Conservation (phyloP, 2,797 vertebrate genomes). For the Okamejei kenojei region DNA sequence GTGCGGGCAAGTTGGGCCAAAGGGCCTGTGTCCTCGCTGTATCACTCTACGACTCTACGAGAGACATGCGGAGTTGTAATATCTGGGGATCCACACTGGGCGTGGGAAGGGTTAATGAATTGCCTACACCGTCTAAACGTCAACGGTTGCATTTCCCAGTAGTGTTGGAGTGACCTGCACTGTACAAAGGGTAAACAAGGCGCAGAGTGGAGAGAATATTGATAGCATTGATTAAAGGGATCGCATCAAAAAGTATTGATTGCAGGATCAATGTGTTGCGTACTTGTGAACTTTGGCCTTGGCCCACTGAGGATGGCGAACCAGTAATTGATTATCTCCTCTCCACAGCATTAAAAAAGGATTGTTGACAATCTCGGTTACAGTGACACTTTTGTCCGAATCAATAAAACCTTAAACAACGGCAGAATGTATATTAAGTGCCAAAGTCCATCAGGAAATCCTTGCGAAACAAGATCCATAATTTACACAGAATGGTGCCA, state of each 20-base stretch:
- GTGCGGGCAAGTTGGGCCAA: too few species aligned
- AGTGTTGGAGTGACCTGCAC: background rate
- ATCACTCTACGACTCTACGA: too few species aligned
- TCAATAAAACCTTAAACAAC: slow-evolving; percentile 30
- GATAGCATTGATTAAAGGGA: background rate
- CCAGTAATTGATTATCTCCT: background rate
- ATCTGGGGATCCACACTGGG: background rate
- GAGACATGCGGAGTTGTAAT: too few species aligned
- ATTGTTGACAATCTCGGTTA: slow-evolving; percentile 1
- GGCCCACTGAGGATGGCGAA: background rate
- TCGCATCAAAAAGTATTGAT: background rate
- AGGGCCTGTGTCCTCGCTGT: too few species aligned
- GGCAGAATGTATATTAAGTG: background rate
- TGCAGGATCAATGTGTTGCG: background rate
- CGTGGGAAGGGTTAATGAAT: background rate
- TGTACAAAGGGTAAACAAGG: background rate
- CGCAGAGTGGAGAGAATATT: background rate
- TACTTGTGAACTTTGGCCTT: background rate
- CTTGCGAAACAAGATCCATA: background rate
- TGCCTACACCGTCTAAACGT: background rate
- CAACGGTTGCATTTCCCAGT: background rate
- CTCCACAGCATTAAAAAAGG: background rate
- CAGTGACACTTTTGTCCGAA: slow-evolving; percentile 3
- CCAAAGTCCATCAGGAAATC: background rate
- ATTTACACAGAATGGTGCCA: background rate